Evolutionary conservation across 2,113 vertebrate species (phyloP), one percentile per base, ranked within the genome.

Genomic region (Eidolon helvum): DNA sequence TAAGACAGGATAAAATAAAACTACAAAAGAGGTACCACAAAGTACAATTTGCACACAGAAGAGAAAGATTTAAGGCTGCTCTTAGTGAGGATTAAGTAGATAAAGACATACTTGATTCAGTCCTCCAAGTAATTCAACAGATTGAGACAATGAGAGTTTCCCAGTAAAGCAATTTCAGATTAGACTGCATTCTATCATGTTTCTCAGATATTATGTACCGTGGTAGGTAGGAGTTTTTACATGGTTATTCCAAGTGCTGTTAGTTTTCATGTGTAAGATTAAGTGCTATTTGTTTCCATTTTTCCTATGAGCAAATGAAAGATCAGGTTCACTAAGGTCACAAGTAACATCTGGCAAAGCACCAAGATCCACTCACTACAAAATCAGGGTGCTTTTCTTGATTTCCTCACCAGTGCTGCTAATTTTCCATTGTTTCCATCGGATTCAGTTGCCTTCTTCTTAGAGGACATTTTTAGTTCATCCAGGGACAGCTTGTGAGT

Each of bases 41-140:
- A 92, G 80, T 94, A 96, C 63, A 86, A 53, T 82, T 53, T 91
- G 80, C 72, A 97, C 85, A 95, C 50, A 92, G 61, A 94, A 94
- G 66, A 97, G 72, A 88, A 12, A 97, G 90, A 90, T 88, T 82
- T 50, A 35, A 69, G 45, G 74, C 57, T 94, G 72, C 7, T 89
- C 5, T 69, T 50, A 77, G 57, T 65, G 40, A 45, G 21, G 21
- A 9, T 48, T 55, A 59, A 11, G 4, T 7, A 88, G 22, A 57
- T 63, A 50, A 84, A 89, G 35, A 57, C 15, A 33, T 35, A 21
- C 38, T 65, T 66, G 18, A n/a, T 57, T 90, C 26, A 78, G 19
- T 71, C 57, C 28, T 92, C 28, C 21, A 11, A 88, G 15, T n/a
- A 50, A 48, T 75, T 93, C 48, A 68, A 33, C 0, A 59, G 22